Evolutionary conservation across 2,888 invertebrate species (phyloP).

Genomic region (Ashinkailepas kermadecensis): DNA sequence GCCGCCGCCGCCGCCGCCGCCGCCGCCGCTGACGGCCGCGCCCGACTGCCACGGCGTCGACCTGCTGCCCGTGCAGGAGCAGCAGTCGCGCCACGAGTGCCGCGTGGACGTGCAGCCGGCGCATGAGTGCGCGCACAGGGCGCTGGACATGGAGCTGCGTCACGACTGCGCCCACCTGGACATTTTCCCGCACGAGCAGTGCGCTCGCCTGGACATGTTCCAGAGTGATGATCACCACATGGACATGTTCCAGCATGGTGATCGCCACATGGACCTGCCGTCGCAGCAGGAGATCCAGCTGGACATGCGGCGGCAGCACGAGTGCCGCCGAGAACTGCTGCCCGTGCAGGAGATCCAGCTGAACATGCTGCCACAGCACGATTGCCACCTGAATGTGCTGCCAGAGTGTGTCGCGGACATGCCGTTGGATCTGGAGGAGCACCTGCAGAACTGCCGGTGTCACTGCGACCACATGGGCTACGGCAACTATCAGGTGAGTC

Average conservation of each 20-base stretch:
- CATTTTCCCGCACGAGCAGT: too few species aligned
- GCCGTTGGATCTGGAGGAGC: constrained; percentile 63
- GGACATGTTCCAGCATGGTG: too few species aligned
- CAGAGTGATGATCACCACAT: too few species aligned
- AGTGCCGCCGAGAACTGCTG: not conserved
- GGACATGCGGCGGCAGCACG: not conserved
- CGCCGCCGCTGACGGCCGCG: not conserved
- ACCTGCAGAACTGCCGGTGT: constrained; percentile 81
- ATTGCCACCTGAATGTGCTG: not conserved
- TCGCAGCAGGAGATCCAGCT: too few species aligned
- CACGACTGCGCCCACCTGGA: too few species aligned
- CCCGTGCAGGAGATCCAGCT: not conserved
- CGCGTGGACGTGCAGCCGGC: too few species aligned
- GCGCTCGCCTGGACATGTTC: too few species aligned
- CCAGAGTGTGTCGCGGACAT: not conserved
- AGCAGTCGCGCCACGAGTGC: too few species aligned
- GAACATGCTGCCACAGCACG: not conserved
- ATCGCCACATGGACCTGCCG: too few species aligned
- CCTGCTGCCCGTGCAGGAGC: too few species aligned
- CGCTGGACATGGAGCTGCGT: too few species aligned
- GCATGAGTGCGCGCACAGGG: too few species aligned
- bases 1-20: not conserved
- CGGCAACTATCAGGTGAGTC: constrained; percentile 69
- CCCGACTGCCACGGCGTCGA: not conserved
- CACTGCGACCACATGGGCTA: constrained; percentile 90